Evolutionary conservation across 2,797 vertebrate genomes (phyloP), one percentile per base, ranked within the genome.

Genomic region (Pampus argenteus): DNA sequence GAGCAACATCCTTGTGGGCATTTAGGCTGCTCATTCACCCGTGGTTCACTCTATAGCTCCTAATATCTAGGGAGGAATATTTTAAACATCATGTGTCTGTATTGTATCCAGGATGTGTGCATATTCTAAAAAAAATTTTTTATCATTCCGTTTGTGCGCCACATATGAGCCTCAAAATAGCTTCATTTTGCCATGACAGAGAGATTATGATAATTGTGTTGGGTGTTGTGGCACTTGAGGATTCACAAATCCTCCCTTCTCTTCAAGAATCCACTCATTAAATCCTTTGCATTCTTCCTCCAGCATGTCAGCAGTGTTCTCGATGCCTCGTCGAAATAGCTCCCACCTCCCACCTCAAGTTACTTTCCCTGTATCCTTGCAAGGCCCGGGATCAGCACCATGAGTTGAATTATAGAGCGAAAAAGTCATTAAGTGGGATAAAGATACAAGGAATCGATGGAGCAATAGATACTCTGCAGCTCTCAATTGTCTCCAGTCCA

Each of bases 401-500:
- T 31, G 80, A 78, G 83, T 78, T 90, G 88, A 90, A 88, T 89
- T 84, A 90, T 89, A 61, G 81, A 83, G 66, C 50, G 31, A 78
- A 70, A 83, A 86, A 87, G 84, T 92, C 88, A 90, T 91, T 89
- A 92, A 85, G 88, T 74, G 66, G 90, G 87, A 90, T 91, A 81
- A 91, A 90, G 87, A 91, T 85, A 85, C 88, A 86, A 78, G 81
- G 58, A 86, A 92, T 93, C 92, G 89, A 93, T 92, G 83, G 81
- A 65, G 84, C 81, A 82, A 85, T 78, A 86, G 89, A 86, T 89
- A 82, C 83, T 78, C 56, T 23, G 56, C 77, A 61, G 74, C 71
- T 79, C 82, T 83, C 86, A 79, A 84, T 88, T 86, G 85, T 89
- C 83, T 89, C 74, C 74, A 71, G 86, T 86, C 77, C 84, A 66